These are phyloP conservation scores for Aselliscus stoliczkanus DNA, from an alignment of 2,797 vertebrate species.

Conservation along the genomic window DNA sequence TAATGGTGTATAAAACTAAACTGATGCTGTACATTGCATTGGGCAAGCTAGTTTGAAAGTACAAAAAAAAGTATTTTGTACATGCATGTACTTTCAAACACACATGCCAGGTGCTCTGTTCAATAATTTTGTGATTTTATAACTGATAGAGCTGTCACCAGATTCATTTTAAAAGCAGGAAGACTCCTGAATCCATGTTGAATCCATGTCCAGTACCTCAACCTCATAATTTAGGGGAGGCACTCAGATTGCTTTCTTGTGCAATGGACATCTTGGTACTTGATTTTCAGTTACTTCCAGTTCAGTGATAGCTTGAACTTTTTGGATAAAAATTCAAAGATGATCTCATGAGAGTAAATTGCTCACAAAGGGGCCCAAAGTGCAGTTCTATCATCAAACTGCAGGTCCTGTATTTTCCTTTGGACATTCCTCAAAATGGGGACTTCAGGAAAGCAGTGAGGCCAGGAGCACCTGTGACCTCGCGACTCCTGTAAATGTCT, in stretches of 20 bases:
- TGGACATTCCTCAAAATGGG: neutral
- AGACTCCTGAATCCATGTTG: fast-evolving
- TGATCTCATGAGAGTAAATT: neutral
- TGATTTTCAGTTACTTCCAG: neutral
- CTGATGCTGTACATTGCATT: too few relatives aligned
- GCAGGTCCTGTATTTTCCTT: neutral
- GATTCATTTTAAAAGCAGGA: neutral
- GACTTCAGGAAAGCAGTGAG: neutral
- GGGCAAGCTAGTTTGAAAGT: neutral
- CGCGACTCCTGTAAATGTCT: fast-evolving
- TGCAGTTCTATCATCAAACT: too few relatives aligned
- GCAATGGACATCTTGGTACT: neutral
- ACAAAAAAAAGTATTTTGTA: too few relatives aligned
- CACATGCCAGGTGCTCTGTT: fast-evolving
- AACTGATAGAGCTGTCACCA: neutral
- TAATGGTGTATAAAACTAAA: neutral
- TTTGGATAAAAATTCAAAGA: neutral
- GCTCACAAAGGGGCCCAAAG: too few relatives aligned
- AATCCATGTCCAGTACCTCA: fast-evolving
- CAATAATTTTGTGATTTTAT: neutral
- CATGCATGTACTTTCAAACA: fast-evolving
- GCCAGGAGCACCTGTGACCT: neutral
- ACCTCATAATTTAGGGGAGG: fast-evolving
- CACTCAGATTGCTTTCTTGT: fast-evolving
- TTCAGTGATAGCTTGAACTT: neutral